A percentile compares a stretch with the other conserved stretches of the same genome.
phyloP scores from a whole-genome alignment of 2,888 invertebrate species.

The Rugalucina vietnamica region DNA sequence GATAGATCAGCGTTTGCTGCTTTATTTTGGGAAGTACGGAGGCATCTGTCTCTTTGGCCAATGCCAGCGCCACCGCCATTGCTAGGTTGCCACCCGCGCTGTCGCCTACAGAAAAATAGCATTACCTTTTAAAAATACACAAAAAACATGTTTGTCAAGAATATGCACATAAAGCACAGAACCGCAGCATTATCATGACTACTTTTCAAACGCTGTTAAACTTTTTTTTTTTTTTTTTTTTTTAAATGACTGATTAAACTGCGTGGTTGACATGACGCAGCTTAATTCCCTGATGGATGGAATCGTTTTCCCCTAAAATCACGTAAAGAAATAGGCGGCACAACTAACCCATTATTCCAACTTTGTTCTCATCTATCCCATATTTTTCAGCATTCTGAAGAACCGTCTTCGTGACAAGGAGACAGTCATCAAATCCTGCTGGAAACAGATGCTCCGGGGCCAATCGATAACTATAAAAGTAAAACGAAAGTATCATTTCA shows the following conservation, averaged over 20 bases:
- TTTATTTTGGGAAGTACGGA: constrained; percentile 48
- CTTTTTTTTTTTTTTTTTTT: too few relatives aligned
- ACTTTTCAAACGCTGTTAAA: too few relatives aligned
- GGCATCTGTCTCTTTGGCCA: constrained; percentile 53
- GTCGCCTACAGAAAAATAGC: constrained; percentile 65
- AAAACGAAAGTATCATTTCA: too few relatives aligned
- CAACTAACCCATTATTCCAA: constrained; percentile 72
- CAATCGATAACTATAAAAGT: constrained; percentile 82
- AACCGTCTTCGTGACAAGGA: constrained; percentile 78
- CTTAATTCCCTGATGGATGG: too few relatives aligned
- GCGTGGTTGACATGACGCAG: too few relatives aligned
- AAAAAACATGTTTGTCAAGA: too few relatives aligned
- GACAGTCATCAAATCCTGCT: constrained; percentile 82
- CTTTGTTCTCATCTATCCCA: constrained; percentile 66
- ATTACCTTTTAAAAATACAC: too few relatives aligned
- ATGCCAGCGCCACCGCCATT: constrained; percentile 64
- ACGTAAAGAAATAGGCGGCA: too few relatives aligned
- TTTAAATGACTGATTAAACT: too few relatives aligned
- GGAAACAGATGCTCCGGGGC: constrained; percentile 84
- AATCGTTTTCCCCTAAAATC: too few relatives aligned
- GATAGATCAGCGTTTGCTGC: constrained; percentile 63
- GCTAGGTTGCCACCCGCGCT: constrained; percentile 74
- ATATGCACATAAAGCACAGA: too few relatives aligned
- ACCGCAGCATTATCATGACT: too few relatives aligned
- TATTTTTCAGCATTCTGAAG: constrained; percentile 70